phyloP scores from a whole-genome alignment of 1,140 invertebrate genomes.

The Drosophila bocqueti region DNA sequence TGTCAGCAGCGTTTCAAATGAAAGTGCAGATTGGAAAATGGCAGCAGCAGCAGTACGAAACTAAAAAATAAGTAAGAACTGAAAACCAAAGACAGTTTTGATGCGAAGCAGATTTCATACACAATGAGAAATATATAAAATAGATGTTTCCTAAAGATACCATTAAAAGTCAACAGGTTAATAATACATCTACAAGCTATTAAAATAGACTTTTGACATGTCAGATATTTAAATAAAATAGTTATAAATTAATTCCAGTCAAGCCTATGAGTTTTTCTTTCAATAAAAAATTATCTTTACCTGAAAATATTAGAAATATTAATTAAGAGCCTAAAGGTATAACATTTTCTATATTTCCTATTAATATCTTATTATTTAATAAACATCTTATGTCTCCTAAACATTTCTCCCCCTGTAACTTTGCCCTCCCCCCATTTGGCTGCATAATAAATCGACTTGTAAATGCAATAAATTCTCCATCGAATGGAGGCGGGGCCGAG shows the following conservation, averaged over 20 bases:
- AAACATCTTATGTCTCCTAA: neutral
- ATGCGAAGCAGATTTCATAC: constrained; percentile 52
- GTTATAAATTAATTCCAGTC: neutral
- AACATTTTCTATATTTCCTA: neutral
- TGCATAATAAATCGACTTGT: constrained; percentile 82
- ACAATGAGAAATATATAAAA: constrained; percentile 1
- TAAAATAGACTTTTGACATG: neutral
- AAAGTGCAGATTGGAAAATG: constrained; percentile 82
- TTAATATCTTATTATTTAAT: neutral
- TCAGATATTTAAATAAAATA: neutral
- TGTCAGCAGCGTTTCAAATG: constrained; percentile 79
- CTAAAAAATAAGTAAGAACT: constrained; percentile 19
- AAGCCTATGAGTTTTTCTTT: neutral
- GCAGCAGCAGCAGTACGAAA: constrained; percentile 44
- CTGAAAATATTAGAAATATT: too few relatives aligned
- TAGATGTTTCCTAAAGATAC: neutral
- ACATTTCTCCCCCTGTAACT: constrained; percentile 5
- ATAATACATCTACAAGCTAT: neutral
- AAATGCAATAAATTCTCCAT: constrained; percentile 80
- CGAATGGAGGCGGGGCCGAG: constrained; percentile 29
- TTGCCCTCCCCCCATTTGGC: constrained; percentile 5
- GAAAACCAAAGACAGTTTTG: constrained; percentile 66
- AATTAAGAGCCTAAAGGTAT: too few relatives aligned
- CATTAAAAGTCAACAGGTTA: neutral
- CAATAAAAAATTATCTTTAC: too few relatives aligned